Base-by-base conservation (phyloP, 2,797 vertebrate genomes). In the Percopsis omiscomaycus region DNA sequence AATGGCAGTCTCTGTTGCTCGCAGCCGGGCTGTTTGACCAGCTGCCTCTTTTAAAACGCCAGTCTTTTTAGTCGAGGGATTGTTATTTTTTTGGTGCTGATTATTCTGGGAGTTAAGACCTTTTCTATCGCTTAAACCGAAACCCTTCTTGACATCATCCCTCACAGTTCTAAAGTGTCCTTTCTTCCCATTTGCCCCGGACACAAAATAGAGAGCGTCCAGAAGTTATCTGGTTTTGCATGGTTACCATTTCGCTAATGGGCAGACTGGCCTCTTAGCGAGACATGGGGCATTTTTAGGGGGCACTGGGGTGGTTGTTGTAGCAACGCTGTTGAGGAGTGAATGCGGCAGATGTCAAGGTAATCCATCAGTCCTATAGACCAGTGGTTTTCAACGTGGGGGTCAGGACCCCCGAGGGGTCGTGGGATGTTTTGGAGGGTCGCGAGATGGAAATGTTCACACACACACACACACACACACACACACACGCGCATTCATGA, bases 311-410 rank as follows among this genome's bases (percentile, higher is more conserved):
- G 84, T 68, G 75, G 92, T 97, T 94, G 94, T 93, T 93, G 91
- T 93, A 92, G 94, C 92, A 93, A 98, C 94, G 87, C 87, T 78
- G 86, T 86, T 83, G 88, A 89, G 88, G 89, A 92, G 88, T 95
- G 94, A 94, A 93, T 94, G 93, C 93, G 93, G 90, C 93, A 93
- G 91, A 94, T 95, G 94, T 93, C 94, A 93, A 90, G 89, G 92
- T 92, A 90, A 92, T 95, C 93, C 91, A 93, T 95, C 93, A 94
- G 73, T 14, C 83, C 37, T 42, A 42, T 42, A 42, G 6, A 42
- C 37, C 37, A 42, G 37, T 42, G 37, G 37, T 42, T 42, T 42
- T 42, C 37, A 42, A 42, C 9, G 37, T 6, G 37, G 9, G 37
- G 37, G 37, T 42, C 37, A 42, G 37, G 37, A 42, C 37, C 37